These are phyloP conservation scores for Drosophila murphyi DNA, from an alignment of 1,140 invertebrate genomes.

Conservation along the genomic window DNA sequence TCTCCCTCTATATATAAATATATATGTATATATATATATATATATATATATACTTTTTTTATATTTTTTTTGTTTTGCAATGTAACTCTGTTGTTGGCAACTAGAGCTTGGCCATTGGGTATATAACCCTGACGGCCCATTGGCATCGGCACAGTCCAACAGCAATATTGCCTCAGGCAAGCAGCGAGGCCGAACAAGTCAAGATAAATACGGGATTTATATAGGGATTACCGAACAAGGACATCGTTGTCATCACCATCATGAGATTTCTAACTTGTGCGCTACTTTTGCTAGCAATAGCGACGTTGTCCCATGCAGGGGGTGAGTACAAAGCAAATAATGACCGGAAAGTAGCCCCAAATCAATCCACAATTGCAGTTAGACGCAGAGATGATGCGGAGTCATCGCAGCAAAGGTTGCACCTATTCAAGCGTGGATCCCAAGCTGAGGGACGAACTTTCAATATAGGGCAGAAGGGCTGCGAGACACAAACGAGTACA, in stretches of 20 bases:
- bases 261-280: constrained; percentile 60
- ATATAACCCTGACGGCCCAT: constrained; percentile 57
- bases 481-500: too few relatives aligned
- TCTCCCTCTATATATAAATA: too few relatives aligned
- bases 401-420: neutral
- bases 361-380: neutral
- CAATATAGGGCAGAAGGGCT: too few relatives aligned
- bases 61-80: constrained; percentile 1
- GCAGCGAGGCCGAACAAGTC: constrained; percentile 22
- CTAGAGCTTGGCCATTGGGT: constrained; percentile 53
- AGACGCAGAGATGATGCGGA: constrained; percentile 26
- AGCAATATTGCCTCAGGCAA: constrained; percentile 62
- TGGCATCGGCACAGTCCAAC: constrained; percentile 69
- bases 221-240: neutral
- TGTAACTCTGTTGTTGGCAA: constrained; percentile 49
- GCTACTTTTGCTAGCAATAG: constrained; percentile 51
- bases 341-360: neutral
- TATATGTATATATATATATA: too few relatives aligned
- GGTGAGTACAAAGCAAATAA: constrained; percentile 50
- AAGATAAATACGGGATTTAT: constrained; percentile 1
- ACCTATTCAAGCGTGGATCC: constrained; percentile 32
- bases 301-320: constrained; percentile 44
- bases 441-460: constrained; percentile 36
- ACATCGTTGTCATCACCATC: neutral
- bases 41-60: neutral